Evolutionary conservation across 2,797 vertebrate genomes (phyloP), one percentile per base, ranked within the genome.

Genomic region (Coregonus suidteri): DNA sequence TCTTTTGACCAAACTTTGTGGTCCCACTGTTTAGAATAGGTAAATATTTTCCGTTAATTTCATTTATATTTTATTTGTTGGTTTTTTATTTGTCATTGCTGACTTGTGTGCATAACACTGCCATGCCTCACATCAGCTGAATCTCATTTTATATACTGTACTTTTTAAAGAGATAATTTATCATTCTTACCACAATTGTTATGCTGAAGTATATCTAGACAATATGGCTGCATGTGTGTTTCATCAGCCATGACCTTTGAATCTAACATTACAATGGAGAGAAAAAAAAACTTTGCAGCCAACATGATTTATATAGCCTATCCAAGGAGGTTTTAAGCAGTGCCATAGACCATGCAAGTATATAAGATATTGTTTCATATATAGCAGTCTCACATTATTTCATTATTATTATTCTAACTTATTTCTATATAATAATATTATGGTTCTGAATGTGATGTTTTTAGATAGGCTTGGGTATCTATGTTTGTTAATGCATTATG

Each of bases 161-260:
- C 86, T 90, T 96, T 96, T 96, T 95, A 94, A 94, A 95, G 91
- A 95, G 88, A 92, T 97, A 96, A 98, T 97, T 98, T 98, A 98
- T 98, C 93, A 97, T 95, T 94, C 94, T 94, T 97, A 96, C 95
- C 95, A 95, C 96, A 97, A 96, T 88, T 91, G 87, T 95, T 92
- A 94, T 54, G 41, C 41, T 47, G 93, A 91, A 93, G 89, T 90
- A 84, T 85, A 84, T 85, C 87, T 91, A 89, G 88, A 88, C 76
- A 87, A 47, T 87, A 92, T 25, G 92, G 88, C 84, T 87, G 95
- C 91, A 34, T 91, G 79, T 85, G 88, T 87, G 91, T 88, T 93
- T 90, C 92, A 73, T 88, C 90, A 84, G 92, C 93, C 90, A 86
- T 87, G 74, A 87, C 84, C 87, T 89, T 47, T 47, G 41, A 47